A percentile compares a stretch with the other conserved stretches of the same genome.
These are phyloP conservation scores for Malthinus seriepunctatus DNA, from an alignment of 2,888 invertebrate genomes.

Conservation along the genomic window DNA sequence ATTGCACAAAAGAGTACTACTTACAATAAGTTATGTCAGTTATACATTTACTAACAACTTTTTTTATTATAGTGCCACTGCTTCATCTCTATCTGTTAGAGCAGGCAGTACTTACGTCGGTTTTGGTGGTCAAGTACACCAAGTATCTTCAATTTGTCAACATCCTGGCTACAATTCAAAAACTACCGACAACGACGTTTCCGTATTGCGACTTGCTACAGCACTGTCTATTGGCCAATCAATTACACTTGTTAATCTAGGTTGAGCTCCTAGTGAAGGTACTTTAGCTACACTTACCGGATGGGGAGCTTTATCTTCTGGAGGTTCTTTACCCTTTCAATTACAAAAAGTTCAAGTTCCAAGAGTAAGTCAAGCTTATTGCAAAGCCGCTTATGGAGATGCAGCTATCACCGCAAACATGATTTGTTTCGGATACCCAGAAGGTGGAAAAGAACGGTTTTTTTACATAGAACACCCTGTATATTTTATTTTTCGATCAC, in stretches of 20 bases:
- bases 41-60: neutral
- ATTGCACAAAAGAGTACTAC: constrained; percentile 7
- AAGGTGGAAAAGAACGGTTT: constrained; percentile 12
- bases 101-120: constrained; percentile 1
- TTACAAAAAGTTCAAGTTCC: constrained; percentile 1
- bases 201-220: neutral
- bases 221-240: neutral
- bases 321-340: neutral
- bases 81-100: neutral
- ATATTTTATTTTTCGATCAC: too few relatives aligned
- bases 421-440: constrained; percentile 1
- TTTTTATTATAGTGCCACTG: neutral
- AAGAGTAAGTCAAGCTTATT: neutral
- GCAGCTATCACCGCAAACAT: neutral
- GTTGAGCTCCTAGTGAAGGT: neutral
- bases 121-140: neutral
- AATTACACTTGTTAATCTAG: neutral
- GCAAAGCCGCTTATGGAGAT: neutral
- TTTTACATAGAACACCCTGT: too few relatives aligned
- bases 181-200: constrained; percentile 4
- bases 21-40: neutral
- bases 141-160: neutral
- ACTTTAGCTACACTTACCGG: neutral
- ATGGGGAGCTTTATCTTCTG: neutral
- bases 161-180: neutral